Percentiles rank a stretch among this genome's conserved stretches.
Conservation (phyloP, 2,888 invertebrate species). For the Hypselothyrea guttata region DNA sequence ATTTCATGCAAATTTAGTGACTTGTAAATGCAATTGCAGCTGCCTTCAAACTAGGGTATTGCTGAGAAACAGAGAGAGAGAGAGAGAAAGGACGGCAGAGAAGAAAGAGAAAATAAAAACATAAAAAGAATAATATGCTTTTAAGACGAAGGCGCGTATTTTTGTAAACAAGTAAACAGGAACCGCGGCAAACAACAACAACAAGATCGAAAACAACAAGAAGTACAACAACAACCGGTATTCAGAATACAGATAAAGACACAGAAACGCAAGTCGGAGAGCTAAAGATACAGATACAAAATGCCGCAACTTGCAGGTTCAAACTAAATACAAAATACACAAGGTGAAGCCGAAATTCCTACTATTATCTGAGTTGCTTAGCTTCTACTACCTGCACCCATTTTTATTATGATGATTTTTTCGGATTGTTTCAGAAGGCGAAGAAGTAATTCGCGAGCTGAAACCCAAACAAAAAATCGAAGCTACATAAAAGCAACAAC, state of each 20-base stretch:
- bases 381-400: constrained; percentile 53
- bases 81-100: constrained; percentile 10
- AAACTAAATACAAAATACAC: constrained; percentile 23
- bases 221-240: constrained; percentile 49
- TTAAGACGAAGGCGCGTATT: constrained; percentile 43
- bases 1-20: constrained; percentile 79
- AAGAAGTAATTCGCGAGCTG: constrained; percentile 41
- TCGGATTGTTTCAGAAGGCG: not conserved
- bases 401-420: constrained; percentile 19
- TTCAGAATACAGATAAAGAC: constrained; percentile 11
- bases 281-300: constrained; percentile 52
- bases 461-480: constrained; percentile 51
- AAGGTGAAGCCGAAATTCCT: constrained; percentile 50
- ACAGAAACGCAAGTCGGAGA: constrained; percentile 23
- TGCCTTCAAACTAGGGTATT: constrained; percentile 21
- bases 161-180: constrained; percentile 67
- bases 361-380: constrained; percentile 33
- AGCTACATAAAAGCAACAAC: constrained; percentile 52
- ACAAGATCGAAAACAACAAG: constrained; percentile 31
- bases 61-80: not conserved
- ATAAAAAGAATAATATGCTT: constrained; percentile 17
- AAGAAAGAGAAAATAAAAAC: constrained; percentile 11
- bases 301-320: constrained; percentile 66
- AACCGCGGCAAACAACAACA: constrained; percentile 35
- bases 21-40: constrained; percentile 39